phyloP scores from a whole-genome alignment of 2,888 invertebrate species.

The Macrophya alboannulata region DNA sequence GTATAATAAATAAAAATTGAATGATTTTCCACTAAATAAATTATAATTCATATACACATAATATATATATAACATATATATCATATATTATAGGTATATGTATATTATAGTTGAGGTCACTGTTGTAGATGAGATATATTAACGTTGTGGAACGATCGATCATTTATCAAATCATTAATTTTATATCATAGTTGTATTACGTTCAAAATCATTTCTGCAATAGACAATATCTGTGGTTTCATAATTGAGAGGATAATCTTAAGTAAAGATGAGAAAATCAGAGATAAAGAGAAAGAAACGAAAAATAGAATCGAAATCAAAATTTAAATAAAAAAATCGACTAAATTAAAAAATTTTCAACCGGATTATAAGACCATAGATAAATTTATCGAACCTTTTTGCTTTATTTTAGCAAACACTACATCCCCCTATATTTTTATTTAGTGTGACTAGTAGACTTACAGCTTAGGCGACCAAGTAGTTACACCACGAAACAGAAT shows the following conservation, averaged over 20 bases:
- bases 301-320: too few species aligned
- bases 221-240: too few species aligned
- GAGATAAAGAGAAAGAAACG: background rate
- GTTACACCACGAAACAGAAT: constrained; percentile 1
- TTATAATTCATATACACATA: constrained; percentile 10
- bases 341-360: background rate
- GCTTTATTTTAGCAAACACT: background rate
- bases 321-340: background rate
- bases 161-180: too few species aligned
- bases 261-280: background rate
- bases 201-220: background rate
- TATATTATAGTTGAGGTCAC: constrained; percentile 32
- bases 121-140: background rate
- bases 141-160: background rate
- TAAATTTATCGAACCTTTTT: constrained; percentile 29
- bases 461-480: background rate
- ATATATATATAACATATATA: too few species aligned
- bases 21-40: constrained; percentile 48
- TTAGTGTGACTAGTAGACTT: constrained; percentile 1
- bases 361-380: background rate
- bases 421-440: background rate
- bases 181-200: background rate
- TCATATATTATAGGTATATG: background rate
- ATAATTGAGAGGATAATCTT: background rate
- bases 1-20: constrained; percentile 45